Evolutionary conservation across 2,113 vertebrate species (phyloP).

Genomic region (Petrocephalus zakoni): DNA sequence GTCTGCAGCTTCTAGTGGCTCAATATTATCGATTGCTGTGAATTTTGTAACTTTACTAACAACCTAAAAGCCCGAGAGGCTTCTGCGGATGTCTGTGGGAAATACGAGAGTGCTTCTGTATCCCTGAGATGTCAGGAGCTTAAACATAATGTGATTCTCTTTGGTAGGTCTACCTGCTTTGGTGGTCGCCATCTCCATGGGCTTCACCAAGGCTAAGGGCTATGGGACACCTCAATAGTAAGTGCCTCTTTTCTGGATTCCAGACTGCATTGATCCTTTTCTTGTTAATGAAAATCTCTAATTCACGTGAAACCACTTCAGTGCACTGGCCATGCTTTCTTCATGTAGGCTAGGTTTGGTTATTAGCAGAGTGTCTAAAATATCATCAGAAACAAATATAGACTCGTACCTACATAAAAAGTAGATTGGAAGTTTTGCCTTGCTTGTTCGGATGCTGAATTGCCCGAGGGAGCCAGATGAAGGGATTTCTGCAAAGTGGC

Average conservation of each 20-base stretch:
- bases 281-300: too few relatives aligned
- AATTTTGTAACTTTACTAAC: constrained; percentile 22
- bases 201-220: constrained; percentile 98
- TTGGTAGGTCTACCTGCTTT: constrained; percentile 88
- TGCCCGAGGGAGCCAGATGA: not conserved
- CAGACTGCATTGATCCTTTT: not conserved
- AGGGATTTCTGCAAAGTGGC: not conserved
- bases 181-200: constrained; percentile 97
- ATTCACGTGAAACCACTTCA: not conserved
- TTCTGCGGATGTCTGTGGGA: not conserved
- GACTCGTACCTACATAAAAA: not conserved
- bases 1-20: not conserved
- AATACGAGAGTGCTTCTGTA: not conserved
- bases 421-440: not conserved
- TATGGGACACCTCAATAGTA: constrained; percentile 97
- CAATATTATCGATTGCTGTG: not conserved
- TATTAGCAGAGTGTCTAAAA: not conserved
- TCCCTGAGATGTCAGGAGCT: not conserved
- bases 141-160: constrained; percentile 26
- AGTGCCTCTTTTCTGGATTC: constrained; percentile 49
- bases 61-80: not conserved
- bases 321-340: not conserved
- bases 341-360: not conserved
- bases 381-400: not conserved
- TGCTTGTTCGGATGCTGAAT: not conserved